Evolutionary conservation across 2,888 invertebrate genomes (phyloP).

Genomic region (Oscheius sp.): DNA sequence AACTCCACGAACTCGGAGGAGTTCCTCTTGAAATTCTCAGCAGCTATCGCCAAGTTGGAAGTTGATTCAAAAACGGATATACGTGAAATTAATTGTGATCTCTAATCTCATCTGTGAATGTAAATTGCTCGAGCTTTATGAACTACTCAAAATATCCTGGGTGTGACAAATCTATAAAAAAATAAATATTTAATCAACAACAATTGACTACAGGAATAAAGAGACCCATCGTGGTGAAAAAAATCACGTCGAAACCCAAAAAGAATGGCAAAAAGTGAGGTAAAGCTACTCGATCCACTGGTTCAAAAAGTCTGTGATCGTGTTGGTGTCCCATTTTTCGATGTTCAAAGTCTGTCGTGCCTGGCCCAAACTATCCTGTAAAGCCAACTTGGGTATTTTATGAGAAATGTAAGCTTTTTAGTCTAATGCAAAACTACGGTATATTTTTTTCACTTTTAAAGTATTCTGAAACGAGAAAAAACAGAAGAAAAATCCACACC

Average conservation of each 20-base stretch:
- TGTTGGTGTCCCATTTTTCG: slow-evolving; percentile 98
- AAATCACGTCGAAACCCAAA: slow-evolving; percentile 9
- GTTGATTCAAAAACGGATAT: not conserved
- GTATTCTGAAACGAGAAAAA: too few relatives aligned
- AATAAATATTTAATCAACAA: not conserved
- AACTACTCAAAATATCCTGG: not conserved
- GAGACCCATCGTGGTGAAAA: not conserved
- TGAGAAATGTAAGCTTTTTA: not conserved
- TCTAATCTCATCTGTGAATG: not conserved
- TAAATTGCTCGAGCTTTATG: slow-evolving; percentile 1
- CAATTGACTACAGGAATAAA: not conserved
- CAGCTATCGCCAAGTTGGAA: slow-evolving; percentile 31
- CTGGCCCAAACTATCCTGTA: slow-evolving; percentile 75
- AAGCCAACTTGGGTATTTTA: not conserved
- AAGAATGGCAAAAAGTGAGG: slow-evolving; percentile 7
- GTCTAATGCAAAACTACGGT: too few relatives aligned
- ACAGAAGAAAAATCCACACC: slow-evolving; percentile 26
- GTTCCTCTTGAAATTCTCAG: slow-evolving; percentile 52
- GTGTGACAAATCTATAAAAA: not conserved
- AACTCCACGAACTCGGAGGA: slow-evolving; percentile 47
- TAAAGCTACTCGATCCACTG: slow-evolving; percentile 78
- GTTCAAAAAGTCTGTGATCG: slow-evolving; percentile 92
- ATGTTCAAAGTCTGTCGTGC: slow-evolving; percentile 80
- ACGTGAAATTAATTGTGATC: not conserved
- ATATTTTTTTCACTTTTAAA: not conserved